Base-by-base conservation (phyloP, 2,113 vertebrate genomes). In the Polyodon spathula region DNA sequence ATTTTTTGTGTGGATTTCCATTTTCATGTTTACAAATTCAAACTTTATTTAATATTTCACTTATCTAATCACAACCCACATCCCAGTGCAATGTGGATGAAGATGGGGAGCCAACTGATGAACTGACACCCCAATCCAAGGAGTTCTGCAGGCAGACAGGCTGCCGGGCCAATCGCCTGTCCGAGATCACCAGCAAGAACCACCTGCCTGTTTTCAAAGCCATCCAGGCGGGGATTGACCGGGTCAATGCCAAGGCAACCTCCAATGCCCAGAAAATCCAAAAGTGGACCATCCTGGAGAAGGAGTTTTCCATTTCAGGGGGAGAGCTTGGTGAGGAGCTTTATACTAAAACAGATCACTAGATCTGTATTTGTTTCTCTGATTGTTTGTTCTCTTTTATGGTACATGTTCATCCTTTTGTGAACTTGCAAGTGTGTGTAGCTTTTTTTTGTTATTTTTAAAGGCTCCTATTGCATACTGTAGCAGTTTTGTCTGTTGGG, bases 181-280 rank as follows among this genome's bases (percentile, higher is more conserved):
- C 85, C 0, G 81, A 88, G 69, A 63, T 89, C 43, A 50, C 74
- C 40, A 66, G 58, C 63, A 80, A 70, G 44, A 81, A 81, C 68
- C 83, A 89, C 69, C 78, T 79, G 1, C 75, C 75, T 1, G 60
- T 88, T 58, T 84, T 85, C 65, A 68, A 72, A 37, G 78, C 76
- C 68, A 83, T 88, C 39, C 79, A 85, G 68, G 71, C 84, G 9
- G 84, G 80, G 4, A 1, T 89, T 2, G 83, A 78, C 16, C 69
- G 64, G 0, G 58, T 82, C 58, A 89, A 89, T 16, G 67, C 71
- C 50, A 81, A 41, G 42, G 71, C 84, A 0, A 68, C 69, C 0
- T 84, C 85, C 54, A 87, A 82, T 7, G 83, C 85, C 37, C 84
- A 85, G 72, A 84, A 63, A 67, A 17, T 89, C 40, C 84, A 87